These are phyloP conservation scores for Protaetia brevitarsis DNA, from an alignment of 1,140 invertebrate genomes.

Conservation along the genomic window DNA sequence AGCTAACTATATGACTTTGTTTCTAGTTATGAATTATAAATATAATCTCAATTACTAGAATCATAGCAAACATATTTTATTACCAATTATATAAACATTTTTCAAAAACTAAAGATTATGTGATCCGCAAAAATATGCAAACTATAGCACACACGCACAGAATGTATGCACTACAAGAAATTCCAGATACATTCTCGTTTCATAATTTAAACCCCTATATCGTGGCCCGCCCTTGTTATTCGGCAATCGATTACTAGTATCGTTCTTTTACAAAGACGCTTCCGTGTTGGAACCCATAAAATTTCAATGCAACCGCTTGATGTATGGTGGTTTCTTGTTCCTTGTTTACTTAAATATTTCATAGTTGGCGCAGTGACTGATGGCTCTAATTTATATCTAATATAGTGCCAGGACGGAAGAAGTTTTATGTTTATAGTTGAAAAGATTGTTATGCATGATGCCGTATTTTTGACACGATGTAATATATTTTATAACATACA, in stretches of 20 bases:
- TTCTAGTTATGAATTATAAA: too few relatives aligned
- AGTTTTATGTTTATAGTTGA: too few relatives aligned
- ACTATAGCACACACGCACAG: too few relatives aligned
- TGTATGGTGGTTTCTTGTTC: not conserved
- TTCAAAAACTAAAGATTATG: not conserved
- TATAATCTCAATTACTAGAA: too few relatives aligned
- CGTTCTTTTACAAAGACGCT: not conserved
- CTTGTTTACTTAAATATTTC: not conserved
- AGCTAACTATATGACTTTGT: too few relatives aligned
- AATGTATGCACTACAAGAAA: not conserved
- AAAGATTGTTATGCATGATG: too few relatives aligned
- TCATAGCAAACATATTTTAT: too few relatives aligned
- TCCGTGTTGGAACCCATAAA: constrained; percentile 13
- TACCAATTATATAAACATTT: too few relatives aligned
- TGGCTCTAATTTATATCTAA: not conserved
- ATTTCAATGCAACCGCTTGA: constrained; percentile 10
- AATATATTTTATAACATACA: too few relatives aligned
- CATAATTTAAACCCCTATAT: not conserved
- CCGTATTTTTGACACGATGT: too few relatives aligned
- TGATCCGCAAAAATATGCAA: not conserved
- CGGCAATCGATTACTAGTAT: not conserved
- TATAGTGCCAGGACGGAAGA: not conserved
- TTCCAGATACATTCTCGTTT: not conserved
- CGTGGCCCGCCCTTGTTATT: not conserved
- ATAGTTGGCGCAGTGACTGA: not conserved